Base-by-base conservation (phyloP, 1,140 invertebrate genomes). In the Neotoxoptera formosana region DNA sequence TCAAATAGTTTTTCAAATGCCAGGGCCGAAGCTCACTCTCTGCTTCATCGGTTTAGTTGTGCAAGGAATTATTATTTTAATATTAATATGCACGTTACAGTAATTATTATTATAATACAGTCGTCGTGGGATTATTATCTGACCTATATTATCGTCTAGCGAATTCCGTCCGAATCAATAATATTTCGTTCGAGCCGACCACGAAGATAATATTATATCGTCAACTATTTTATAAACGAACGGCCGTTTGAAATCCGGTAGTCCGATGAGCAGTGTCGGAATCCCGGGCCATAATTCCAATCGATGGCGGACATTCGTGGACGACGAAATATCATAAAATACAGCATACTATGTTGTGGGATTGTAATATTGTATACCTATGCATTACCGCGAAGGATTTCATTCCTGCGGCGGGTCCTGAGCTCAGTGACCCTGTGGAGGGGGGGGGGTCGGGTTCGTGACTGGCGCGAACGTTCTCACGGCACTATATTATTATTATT, bases 401-500 rank as follows among this genome's bases (percentile, higher is more conserved):
- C 7, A 53, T 34, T 51, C 87, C 47, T n/a, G 41, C 87, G n/a
- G 88, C 6, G 53, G 51, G 51, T 89, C 51, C 48, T 51, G 34
- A n/a, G 51, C 60, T 76, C 53, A 34, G 3, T 90, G 88, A 90
- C 36, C 53, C 30, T 30, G 20, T 9, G 21, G 51, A 30, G 34
- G 25, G 56, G 51, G 7, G 25, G 47, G 25, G 89, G 89, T 90
- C 89, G 89, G 89, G 25, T 48, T 90, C 89, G 89, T 90, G 89
- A 90, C 89, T 90, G 36, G 14, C 89, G 23, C 56, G 89, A 67
- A 14, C 89, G 89, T 90, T 90, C 89, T 90, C 89, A 90, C 89
- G 89, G 88, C 36, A 90, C 34, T n/a, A 76, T n/a, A 76, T 41
- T 41, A 41, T 41, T 41, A 41, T 41, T 41, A 11, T 67, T n/a